Evolutionary conservation across 2,888 invertebrate species (phyloP).

Genomic region (Prosopocoilus inquinatus): DNA sequence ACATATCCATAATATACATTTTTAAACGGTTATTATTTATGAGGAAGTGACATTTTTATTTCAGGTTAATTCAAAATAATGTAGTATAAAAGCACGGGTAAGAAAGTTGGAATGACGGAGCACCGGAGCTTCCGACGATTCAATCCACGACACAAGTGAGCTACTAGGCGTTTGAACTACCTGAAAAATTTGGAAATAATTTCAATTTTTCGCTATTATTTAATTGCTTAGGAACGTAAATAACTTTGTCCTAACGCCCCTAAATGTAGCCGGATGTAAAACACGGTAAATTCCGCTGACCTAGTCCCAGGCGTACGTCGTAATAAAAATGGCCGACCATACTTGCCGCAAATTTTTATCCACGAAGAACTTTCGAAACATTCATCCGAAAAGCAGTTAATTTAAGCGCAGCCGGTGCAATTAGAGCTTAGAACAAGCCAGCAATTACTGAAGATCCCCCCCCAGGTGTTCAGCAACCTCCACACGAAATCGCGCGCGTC

Average conservation of each 20-base stretch:
- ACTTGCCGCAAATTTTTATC: conserved; percentile 29
- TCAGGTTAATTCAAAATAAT: neutral
- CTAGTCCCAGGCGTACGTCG: neutral
- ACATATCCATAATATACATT: neutral
- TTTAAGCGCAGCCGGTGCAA: neutral
- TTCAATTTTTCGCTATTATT: too few species aligned
- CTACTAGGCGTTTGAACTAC: too few species aligned
- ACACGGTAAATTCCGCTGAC: too few species aligned
- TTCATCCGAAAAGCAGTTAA: neutral
- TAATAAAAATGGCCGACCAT: conserved; percentile 35
- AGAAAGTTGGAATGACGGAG: neutral
- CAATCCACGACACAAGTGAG: too few species aligned
- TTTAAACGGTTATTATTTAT: neutral
- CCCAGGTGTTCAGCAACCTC: neutral
- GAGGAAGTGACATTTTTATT: neutral
- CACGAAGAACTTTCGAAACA: neutral
- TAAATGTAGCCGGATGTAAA: too few species aligned
- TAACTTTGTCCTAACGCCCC: too few species aligned
- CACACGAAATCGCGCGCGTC: neutral
- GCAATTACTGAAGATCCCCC: neutral
- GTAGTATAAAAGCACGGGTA: neutral
- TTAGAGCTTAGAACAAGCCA: neutral
- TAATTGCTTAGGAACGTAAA: too few species aligned
- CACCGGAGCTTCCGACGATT: conserved; percentile 10
- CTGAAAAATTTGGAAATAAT: too few species aligned